Evolutionary conservation across 1,140 invertebrate genomes (phyloP).

Genomic region (Sinella curviseta): DNA sequence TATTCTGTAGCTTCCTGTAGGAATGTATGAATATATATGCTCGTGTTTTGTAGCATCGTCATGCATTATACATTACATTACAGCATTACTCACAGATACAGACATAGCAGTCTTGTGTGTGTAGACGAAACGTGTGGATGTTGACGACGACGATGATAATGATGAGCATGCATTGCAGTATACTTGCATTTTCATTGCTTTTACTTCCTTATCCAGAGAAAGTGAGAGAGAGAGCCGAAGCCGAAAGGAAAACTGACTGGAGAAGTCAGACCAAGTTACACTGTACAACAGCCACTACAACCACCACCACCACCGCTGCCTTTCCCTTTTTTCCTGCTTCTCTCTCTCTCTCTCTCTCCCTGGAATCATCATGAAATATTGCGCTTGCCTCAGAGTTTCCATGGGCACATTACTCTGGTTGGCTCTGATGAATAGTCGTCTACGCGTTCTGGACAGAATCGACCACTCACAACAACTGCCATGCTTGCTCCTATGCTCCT

Average conservation of each 20-base stretch:
- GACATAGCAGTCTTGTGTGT: background rate
- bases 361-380: constrained; percentile 48
- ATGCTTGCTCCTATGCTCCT: background rate
- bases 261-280: too few species aligned
- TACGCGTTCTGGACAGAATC: constrained; percentile 47
- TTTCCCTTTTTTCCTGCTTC: background rate
- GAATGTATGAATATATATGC: too few species aligned
- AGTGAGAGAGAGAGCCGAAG: background rate
- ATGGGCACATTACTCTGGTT: constrained; percentile 46
- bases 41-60: too few species aligned
- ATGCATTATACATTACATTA: background rate
- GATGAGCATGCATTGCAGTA: too few species aligned
- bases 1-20: too few species aligned
- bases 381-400: constrained; percentile 47
- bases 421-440: constrained; percentile 47
- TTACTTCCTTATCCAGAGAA: too few species aligned
- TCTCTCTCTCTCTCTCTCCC: constrained; percentile 19
- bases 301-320: background rate
- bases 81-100: background rate
- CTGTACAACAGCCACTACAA: too few species aligned
- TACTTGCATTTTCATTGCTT: too few species aligned
- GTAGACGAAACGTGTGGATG: background rate
- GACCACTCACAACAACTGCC: constrained; percentile 40
- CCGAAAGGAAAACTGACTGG: background rate
- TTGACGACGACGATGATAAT: too few species aligned